phyloP scores from a whole-genome alignment of 2,113 vertebrate genomes.

The Phyllostomus hastatus region DNA sequence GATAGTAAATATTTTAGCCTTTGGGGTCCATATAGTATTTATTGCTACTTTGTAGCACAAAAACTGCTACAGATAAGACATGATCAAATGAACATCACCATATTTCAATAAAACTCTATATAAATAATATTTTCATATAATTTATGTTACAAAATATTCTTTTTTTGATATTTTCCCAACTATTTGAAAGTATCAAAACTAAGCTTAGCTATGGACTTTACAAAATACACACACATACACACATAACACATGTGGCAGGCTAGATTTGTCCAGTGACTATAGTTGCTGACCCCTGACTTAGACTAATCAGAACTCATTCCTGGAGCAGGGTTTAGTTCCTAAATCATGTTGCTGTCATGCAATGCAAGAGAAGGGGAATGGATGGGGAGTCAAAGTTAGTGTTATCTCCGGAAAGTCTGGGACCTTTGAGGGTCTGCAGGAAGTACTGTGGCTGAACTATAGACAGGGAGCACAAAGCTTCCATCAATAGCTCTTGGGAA shows the following conservation, averaged over 20 bases:
- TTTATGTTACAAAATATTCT: neutral
- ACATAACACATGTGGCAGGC: neutral
- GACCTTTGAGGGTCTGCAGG: neutral
- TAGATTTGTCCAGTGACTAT: neutral
- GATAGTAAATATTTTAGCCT: slow-evolving; percentile 26
- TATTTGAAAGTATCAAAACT: neutral
- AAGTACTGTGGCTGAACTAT: neutral
- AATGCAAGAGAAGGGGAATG: neutral
- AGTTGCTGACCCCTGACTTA: neutral
- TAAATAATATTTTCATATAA: neutral
- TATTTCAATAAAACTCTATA: neutral
- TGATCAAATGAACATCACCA: neutral
- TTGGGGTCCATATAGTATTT: neutral
- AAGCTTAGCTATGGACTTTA: neutral
- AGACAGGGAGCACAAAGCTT: neutral
- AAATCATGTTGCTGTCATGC: neutral
- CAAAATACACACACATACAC: neutral
- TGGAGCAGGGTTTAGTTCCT: neutral
- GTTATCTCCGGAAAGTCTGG: neutral
- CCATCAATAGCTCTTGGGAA: neutral
- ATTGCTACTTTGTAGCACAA: neutral
- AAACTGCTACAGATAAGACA: neutral
- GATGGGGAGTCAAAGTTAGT: neutral
- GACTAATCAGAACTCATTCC: neutral
- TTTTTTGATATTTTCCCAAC: neutral